Conservation (phyloP, 2,797 vertebrate genomes). For the Chloroceryle amazona region DNA sequence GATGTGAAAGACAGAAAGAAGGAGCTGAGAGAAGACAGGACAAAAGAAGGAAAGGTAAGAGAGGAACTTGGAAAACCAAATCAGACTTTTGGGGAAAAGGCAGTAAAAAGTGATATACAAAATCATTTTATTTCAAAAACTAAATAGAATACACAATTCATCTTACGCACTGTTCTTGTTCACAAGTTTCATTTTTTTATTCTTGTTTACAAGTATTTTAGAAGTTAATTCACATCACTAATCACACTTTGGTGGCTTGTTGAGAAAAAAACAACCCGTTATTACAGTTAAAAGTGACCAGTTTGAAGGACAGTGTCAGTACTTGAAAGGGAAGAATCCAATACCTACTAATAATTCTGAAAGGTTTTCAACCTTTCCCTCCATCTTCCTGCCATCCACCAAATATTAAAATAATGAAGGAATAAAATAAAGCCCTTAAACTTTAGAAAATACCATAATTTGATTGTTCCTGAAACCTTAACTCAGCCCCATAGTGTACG, state of each 20-base stretch:
- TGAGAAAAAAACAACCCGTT: not conserved
- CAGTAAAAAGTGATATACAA: not conserved
- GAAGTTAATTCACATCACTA: not conserved
- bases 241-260: not conserved
- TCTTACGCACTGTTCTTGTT: not conserved
- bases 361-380: not conserved
- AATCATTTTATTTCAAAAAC: not conserved
- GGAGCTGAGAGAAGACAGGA: not conserved
- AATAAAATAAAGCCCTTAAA: not conserved
- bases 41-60: not conserved
- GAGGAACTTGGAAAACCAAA: not conserved
- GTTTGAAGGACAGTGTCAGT: not conserved
- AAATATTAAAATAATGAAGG: not conserved
- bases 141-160: not conserved
- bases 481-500: not conserved
- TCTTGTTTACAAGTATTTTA: not conserved
- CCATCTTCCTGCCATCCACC: not conserved
- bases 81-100: not conserved
- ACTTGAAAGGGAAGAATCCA: slow-evolving; percentile 11
- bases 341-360: not conserved
- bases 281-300: not conserved
- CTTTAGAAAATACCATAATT: not conserved
- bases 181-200: not conserved
- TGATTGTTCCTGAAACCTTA: not conserved
- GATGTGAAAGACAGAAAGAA: not conserved